phyloP scores from a whole-genome alignment of 2,797 vertebrate species.

The Melanotaenia nigrans region DNA sequence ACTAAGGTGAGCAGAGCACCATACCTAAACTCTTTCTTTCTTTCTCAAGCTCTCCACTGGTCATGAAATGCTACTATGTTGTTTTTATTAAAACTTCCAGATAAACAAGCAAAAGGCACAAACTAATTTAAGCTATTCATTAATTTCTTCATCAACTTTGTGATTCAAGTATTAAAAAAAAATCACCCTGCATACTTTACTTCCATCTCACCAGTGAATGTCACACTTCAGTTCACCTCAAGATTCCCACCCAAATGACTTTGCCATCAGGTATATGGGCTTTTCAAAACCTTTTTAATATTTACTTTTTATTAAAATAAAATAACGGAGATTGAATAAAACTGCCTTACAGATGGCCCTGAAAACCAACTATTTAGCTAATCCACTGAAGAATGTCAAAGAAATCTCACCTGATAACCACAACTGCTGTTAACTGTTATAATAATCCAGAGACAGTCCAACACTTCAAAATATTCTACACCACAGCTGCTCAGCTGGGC shows the following conservation, averaged over 20 bases:
- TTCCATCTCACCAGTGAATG: not conserved
- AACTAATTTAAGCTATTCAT: not conserved
- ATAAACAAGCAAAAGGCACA: not conserved
- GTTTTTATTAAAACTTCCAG: not conserved
- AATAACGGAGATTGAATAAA: not conserved
- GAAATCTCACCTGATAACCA: not conserved
- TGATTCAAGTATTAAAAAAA: not conserved
- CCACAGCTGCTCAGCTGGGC: not conserved
- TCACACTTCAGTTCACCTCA: not conserved
- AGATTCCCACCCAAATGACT: not conserved
- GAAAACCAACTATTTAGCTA: not conserved
- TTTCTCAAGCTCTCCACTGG: not conserved
- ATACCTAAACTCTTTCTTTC: not conserved
- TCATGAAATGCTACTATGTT: not conserved
- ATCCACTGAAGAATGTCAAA: not conserved
- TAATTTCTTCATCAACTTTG: not conserved
- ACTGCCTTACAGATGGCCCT: not conserved
- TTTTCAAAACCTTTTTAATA: not conserved
- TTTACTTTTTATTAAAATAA: not conserved
- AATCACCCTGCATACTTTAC: not conserved
- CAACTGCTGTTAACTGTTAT: not conserved
- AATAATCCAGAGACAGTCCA: not conserved
- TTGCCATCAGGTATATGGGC: not conserved
- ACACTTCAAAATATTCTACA: not conserved
- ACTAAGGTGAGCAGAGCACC: not conserved